A percentile compares a stretch with the other conserved stretches of the same genome.
phyloP scores from a whole-genome alignment of 2,113 vertebrate species.

The Syngnathus scovelli region DNA sequence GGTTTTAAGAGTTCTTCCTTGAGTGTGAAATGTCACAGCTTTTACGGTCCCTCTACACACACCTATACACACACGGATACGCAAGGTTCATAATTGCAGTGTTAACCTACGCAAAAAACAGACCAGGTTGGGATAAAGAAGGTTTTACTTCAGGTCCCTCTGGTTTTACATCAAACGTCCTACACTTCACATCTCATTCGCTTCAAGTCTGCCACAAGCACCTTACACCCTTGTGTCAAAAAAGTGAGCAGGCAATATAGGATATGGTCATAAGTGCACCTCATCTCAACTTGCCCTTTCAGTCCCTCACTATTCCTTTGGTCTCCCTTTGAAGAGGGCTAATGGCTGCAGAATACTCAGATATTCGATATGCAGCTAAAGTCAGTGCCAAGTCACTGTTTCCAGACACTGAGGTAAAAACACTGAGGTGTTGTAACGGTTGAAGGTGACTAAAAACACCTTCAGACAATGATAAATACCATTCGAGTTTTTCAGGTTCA shows the following conservation, averaged over 20 bases:
- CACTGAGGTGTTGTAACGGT: slow-evolving; percentile 26
- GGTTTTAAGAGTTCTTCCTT: slow-evolving; percentile 23
- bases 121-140: slow-evolving; percentile 38
- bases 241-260: slow-evolving; percentile 32
- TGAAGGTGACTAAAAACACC: slow-evolving; percentile 57
- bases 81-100: slow-evolving; percentile 7
- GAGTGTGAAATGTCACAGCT: slow-evolving; percentile 41
- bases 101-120: slow-evolving; percentile 32
- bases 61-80: neutral
- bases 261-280: slow-evolving; percentile 48
- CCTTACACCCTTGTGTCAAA: slow-evolving; percentile 47
- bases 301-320: slow-evolving; percentile 35
- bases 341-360: slow-evolving; percentile 32
- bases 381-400: slow-evolving; percentile 28
- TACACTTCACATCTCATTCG: slow-evolving; percentile 31
- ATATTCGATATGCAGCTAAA: slow-evolving; percentile 47
- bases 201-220: slow-evolving; percentile 37
- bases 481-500: slow-evolving; percentile 39
- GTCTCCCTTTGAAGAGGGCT: slow-evolving; percentile 48
- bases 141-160: slow-evolving; percentile 46
- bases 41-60: slow-evolving; percentile 26
- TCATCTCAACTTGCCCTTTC: slow-evolving; percentile 43
- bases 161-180: slow-evolving; percentile 32
- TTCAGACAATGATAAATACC: slow-evolving; percentile 38
- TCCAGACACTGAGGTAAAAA: slow-evolving; percentile 40